A percentile compares a stretch with the other conserved stretches of the same genome.
These are phyloP conservation scores for Cerceris rybyensis DNA, from an alignment of 2,888 invertebrate genomes.

Conservation along the genomic window DNA sequence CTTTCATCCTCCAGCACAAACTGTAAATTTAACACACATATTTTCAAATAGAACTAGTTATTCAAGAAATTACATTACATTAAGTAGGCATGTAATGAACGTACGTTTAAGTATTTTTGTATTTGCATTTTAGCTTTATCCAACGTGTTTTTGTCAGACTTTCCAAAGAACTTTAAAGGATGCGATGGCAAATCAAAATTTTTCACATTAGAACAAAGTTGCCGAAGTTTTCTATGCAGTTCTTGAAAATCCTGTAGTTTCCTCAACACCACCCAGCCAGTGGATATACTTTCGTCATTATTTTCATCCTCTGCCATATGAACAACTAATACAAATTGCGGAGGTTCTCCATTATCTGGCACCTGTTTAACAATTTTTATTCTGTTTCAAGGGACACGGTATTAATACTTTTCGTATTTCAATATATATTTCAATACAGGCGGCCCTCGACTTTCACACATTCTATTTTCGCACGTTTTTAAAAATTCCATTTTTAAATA, in stretches of 20 bases:
- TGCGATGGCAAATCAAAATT: slow-evolving; percentile 92
- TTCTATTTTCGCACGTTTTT: no score
- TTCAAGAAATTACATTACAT: background rate
- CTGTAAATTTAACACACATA: slow-evolving; percentile 81
- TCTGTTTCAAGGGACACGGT: slow-evolving; percentile 3
- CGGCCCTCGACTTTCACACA: no score
- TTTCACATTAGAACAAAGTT: slow-evolving; percentile 91
- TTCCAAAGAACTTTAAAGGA: slow-evolving; percentile 92
- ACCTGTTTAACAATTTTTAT: slow-evolving; percentile 78
- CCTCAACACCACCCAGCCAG: slow-evolving; percentile 87
- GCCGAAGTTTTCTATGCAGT: slow-evolving; percentile 91
- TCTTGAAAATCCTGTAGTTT: slow-evolving; percentile 87
- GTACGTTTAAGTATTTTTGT: slow-evolving; percentile 93
- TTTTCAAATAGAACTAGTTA: background rate
- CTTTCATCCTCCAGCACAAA: slow-evolving; percentile 93
- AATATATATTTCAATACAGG: no score
- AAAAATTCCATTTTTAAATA: no score
- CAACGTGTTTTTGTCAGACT: slow-evolving; percentile 90
- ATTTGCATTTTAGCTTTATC: slow-evolving; percentile 92
- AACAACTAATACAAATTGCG: slow-evolving; percentile 91
- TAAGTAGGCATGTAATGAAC: slow-evolving; percentile 68
- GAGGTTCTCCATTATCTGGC: slow-evolving; percentile 86
- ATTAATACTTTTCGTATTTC: no score
- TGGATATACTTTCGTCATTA: slow-evolving; percentile 85
- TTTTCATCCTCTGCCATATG: slow-evolving; percentile 88